Evolutionary conservation across 1,140 invertebrate genomes (phyloP), one percentile per base, ranked within the genome.

Genomic region (Brachystomella parvula): DNA sequence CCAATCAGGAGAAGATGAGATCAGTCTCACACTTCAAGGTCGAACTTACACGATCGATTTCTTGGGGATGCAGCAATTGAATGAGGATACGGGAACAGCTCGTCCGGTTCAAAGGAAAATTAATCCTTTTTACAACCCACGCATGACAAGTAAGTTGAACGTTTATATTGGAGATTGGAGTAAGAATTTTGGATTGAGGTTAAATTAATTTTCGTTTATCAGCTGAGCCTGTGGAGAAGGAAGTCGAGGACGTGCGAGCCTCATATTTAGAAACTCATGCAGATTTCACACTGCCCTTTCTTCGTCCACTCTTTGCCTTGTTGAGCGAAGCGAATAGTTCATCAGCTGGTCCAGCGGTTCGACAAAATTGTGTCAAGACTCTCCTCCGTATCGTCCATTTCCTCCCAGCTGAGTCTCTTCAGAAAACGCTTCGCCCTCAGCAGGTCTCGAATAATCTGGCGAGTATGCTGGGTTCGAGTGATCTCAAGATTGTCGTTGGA

Each of bases 1-100:
- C 79, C 85, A 90, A 76, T 88, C 89, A 75, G 92, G 90, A 35
- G 94, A 96, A 77, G 93, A 96, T 79, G 94, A 97, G 80, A 89
- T 96, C 66, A 93, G 88, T 75, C 81, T 98, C 56, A 90, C 88
- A 35, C 92, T 92, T 19, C 84, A 94, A 76, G 92, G 92, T 65
- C 84, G 91, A 74, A 94, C 91, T 12, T 97, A 97, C 78, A 94
- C 92, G 1, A 87, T 98, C 69, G 94, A 98, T 81, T 92, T 98
- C 74, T 89, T 93, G 79, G 88, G 91, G 71, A 94, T 97, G 91
- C 94, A 96, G 79, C 94, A 98, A 84, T 94, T 97, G 69, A 97
- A 97, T 78, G 94, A 98, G 80, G 94, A 96, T 78, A 93, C 93
- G 3, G 94, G 94, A 64, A 96, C 92, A 56, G 88, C 93, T 15